Evolutionary conservation across 2,888 invertebrate species (phyloP), one percentile per base, ranked within the genome.

Genomic region (Scrobipalpa atriplicella): DNA sequence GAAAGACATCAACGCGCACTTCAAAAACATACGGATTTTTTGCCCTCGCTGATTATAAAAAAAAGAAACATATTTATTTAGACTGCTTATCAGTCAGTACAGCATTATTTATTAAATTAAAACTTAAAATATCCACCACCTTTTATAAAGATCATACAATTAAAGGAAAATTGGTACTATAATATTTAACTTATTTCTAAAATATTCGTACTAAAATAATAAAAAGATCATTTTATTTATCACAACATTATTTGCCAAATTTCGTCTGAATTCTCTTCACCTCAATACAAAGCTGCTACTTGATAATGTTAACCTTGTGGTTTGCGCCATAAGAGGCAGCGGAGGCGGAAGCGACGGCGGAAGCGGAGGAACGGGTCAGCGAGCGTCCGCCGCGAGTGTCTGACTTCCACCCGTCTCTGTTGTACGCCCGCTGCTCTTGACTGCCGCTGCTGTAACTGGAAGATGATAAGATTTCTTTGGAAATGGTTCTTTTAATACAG

Each of bases 361-460:
- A 77, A 0, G 86, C 76, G 58, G 76, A 70, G 13, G 77, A 68
- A 56, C 78, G 82, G 41, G 73, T 74, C 70, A 75, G 79, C 13
- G 76, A 76, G 54, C 78, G 79, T 9, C 77, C 73, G 0, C 77
- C 76, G 21, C 72, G 75, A 9, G 74, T 72, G 6, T 79, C 75
- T 11, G 72, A 69, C 0, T 71, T 70, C 38, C 77, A 74, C 8
- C 77, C 75, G 7, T 81, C 77, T 67, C 78, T 75, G 51, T 76
- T 79, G 72, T 77, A 82, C 1, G 73, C 70, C 11, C 76, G 64
- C 11, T 76, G 64, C 62, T 85, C 86, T 2, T 76, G 81, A 64
- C 83, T 82, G 38, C 75, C 78, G 29, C 78, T 76, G 29, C 78
- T 76, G 69, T 74, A 77, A 65, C 82, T 82, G 71, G 2, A 70